Evolutionary conservation across 2,888 invertebrate genomes (phyloP), one percentile per base, ranked within the genome.

Genomic region (Conistra vaccinii): DNA sequence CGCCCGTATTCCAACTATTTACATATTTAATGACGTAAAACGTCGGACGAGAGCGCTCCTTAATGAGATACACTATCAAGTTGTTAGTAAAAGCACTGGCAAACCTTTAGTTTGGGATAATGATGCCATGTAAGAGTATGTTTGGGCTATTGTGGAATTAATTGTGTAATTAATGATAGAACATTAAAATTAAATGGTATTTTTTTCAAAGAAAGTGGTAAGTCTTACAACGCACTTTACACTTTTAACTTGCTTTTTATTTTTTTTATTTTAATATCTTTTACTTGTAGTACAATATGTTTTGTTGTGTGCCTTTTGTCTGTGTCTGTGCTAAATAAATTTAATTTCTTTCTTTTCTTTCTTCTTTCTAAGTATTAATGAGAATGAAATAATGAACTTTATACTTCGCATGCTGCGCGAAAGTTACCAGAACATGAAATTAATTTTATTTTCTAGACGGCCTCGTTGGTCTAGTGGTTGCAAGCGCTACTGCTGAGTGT

Each of bases 21-120:
- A 95, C 95, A 96, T 96, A 95, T 93, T 94, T 95, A 96, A 96
- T 95, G 95, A 96, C 93, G 92, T 92, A 92, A 92, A 92, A 90
- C 91, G 94, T 93, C 92, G 90, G 94, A 93, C 93, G 91, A 89
- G 84, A 73, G 90, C 88, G 88, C 89, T 86, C 89, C 91, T 90
- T 95, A 96, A 96, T 95, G 95, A 95, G 95, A 94, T 92, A 91
- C 92, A 92, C 92, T 92, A 92, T 92, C 91, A 90, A 91, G 89
- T 88, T 88, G 89, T 89, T 88, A 89, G 88, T 78, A 85, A 17
- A 88, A 87, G 87, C 78, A 76, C 84, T 79, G 81, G 39, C n/a
- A 51, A 14, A 63, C 35, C 57, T 77, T 70, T 72, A 78, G 78
- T 83, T 71, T 73, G n/a, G 55, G 62, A 81, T 83, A 83, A 83